Evolutionary conservation across 2,113 vertebrate genomes (phyloP).

Genomic region (Loxodonta africana): DNA sequence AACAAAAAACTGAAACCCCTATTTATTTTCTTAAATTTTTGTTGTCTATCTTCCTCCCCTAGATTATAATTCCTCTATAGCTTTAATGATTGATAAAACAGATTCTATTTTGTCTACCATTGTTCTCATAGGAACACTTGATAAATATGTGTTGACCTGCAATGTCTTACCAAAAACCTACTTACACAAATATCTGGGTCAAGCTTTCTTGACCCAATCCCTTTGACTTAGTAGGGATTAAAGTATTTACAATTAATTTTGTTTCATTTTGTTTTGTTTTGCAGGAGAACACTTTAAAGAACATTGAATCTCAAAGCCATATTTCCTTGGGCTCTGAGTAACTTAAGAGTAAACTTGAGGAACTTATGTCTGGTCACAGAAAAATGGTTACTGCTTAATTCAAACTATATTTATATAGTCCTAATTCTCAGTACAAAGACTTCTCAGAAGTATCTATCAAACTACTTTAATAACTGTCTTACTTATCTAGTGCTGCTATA

Average conservation of each 20-base stretch:
- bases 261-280: background rate
- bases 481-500: no score
- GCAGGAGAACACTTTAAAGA: background rate
- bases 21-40: background rate
- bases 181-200: background rate
- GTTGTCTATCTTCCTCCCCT: background rate
- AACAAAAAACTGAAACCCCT: background rate
- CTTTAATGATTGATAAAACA: background rate
- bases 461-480: background rate
- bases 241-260: background rate
- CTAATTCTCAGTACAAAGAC: background rate
- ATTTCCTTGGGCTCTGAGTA: background rate
- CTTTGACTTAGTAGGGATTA: background rate
- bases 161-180: background rate
- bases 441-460: background rate
- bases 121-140: background rate
- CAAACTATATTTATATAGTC: background rate
- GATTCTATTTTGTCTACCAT: background rate
- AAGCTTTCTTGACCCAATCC: background rate
- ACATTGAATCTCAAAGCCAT: background rate
- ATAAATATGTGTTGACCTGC: background rate
- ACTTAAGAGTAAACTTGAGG: background rate
- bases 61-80: background rate
- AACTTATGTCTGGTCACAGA: background rate
- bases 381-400: constrained; percentile 13